Evolutionary conservation across 2,113 vertebrate genomes (phyloP).

Genomic region (Lampris megalopsis): DNA sequence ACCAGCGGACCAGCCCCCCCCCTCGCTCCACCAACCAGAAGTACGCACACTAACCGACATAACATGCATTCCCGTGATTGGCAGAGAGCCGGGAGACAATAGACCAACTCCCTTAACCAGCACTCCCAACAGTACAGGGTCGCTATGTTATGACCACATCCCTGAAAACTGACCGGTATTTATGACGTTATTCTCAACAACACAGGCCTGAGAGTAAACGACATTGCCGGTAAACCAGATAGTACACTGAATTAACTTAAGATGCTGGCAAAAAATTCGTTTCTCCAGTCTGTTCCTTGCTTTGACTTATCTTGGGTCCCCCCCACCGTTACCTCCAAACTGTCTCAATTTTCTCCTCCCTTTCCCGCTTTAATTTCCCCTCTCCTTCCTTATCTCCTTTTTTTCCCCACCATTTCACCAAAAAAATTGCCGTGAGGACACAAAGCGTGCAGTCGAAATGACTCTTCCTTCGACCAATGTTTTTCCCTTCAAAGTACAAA

Average conservation of each 20-base stretch:
- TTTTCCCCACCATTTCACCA: slow-evolving; percentile 17
- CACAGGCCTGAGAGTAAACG: no score
- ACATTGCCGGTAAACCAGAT: neutral
- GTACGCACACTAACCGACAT: no score
- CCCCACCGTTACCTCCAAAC: neutral
- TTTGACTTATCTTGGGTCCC: slow-evolving; percentile 3
- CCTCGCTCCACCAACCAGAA: no score
- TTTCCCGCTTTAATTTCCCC: slow-evolving; percentile 18
- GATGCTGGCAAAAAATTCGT: neutral
- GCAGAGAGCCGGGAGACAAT: neutral
- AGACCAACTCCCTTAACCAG: neutral
- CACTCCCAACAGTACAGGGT: no score
- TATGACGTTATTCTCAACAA: no score
- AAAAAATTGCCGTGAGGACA: slow-evolving; percentile 32
- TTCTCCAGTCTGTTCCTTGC: neutral
- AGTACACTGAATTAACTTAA: neutral
- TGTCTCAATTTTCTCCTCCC: neutral
- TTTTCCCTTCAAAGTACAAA: slow-evolving; percentile 32
- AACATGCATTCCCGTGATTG: no score
- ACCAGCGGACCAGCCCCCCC: no score
- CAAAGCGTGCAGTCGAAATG: slow-evolving; percentile 12
- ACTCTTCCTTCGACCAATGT: neutral
- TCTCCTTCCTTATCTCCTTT: slow-evolving; percentile 17
- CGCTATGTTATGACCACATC: no score
- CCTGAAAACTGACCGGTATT: no score